A percentile compares a stretch with the other conserved stretches of the same genome.
These are phyloP conservation scores for Hypomecis punctinalis DNA, from an alignment of 2,888 invertebrate genomes.

Conservation along the genomic window DNA sequence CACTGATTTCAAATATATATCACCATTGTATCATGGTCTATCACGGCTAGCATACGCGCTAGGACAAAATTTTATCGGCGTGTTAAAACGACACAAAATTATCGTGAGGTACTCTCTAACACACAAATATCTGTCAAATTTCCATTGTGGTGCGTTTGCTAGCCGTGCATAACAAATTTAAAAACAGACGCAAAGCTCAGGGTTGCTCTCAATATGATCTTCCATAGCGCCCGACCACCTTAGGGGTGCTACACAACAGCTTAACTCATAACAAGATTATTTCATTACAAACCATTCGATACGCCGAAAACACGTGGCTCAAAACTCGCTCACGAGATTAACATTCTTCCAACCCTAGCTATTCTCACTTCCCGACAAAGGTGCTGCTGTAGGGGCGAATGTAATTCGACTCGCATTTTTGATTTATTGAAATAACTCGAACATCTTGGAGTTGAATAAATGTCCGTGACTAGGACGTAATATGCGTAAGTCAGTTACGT, in stretches of 20 bases:
- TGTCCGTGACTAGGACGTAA: constrained; percentile 47
- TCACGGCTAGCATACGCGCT: too few species aligned
- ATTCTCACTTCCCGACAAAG: constrained; percentile 50
- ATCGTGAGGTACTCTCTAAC: too few species aligned
- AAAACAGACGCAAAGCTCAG: neutral
- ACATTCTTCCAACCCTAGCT: constrained; percentile 69
- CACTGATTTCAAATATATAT: too few species aligned
- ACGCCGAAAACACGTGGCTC: constrained; percentile 59
- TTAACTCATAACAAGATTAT: constrained; percentile 53
- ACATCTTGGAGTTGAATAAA: constrained; percentile 76
- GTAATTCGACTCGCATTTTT: constrained; percentile 81
- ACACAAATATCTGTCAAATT: too few species aligned
- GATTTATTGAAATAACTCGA: constrained; percentile 82
- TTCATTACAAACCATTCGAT: constrained; percentile 56
- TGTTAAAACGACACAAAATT: too few species aligned
- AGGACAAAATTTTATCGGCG: too few species aligned
- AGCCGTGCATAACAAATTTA: too few species aligned
- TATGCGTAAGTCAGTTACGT: constrained; percentile 23
- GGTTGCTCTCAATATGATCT: constrained; percentile 1
- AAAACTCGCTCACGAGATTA: constrained; percentile 70
- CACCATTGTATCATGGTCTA: too few species aligned
- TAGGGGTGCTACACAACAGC: constrained; percentile 18
- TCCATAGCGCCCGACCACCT: constrained; percentile 2
- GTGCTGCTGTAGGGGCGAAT: constrained; percentile 65
- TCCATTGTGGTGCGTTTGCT: too few species aligned